phyloP scores from a whole-genome alignment of 2,113 vertebrate species.

The Calypte anna region DNA sequence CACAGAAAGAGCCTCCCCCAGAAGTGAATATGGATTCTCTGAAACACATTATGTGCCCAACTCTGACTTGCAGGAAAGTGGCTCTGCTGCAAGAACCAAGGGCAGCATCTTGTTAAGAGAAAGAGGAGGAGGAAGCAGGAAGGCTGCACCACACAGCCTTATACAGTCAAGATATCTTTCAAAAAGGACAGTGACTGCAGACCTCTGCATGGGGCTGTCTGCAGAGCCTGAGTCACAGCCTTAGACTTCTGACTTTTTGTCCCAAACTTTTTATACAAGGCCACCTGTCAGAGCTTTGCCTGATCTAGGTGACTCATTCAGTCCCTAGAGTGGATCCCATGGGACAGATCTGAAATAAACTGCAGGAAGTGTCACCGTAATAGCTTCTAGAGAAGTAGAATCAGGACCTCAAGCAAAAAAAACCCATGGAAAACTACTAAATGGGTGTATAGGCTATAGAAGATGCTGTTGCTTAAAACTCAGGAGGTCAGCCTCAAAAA shows the following conservation, averaged over 20 bases:
- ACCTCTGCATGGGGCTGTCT: neutral
- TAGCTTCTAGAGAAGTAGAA: neutral
- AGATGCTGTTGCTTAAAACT: neutral
- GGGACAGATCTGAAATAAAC: neutral
- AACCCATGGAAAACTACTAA: neutral
- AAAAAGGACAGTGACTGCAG: neutral
- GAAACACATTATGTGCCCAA: neutral
- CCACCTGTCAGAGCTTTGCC: neutral
- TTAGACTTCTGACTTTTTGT: neutral
- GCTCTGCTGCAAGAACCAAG: neutral
- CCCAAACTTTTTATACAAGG: neutral
- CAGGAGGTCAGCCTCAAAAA: neutral
- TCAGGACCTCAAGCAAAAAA: neutral
- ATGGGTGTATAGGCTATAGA: neutral
- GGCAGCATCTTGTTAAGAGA: neutral
- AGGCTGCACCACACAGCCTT: neutral
- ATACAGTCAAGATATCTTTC: neutral
- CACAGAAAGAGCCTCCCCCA: neutral
- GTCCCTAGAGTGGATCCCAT: neutral
- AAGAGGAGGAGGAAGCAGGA: neutral
- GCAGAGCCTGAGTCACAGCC: neutral
- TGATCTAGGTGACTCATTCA: neutral
- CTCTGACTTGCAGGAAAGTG: neutral
- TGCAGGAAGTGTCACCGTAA: neutral
- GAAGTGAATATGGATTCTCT: neutral